Conservation (phyloP, 92 coral and sea anemone genomes). For the Isaurus tuberculatus region DNA sequence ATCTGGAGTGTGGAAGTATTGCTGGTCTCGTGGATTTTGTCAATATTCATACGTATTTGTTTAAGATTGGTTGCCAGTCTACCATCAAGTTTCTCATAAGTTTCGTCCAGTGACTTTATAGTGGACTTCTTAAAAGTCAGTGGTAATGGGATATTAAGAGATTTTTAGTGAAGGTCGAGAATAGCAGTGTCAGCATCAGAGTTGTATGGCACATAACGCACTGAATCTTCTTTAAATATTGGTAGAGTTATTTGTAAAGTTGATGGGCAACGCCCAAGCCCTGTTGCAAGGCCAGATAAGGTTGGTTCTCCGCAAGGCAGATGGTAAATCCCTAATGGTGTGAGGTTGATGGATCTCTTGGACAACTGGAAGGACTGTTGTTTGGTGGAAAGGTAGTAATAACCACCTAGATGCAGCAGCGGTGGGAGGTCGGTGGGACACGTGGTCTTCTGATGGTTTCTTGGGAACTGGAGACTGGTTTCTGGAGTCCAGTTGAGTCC, state of each 20-base stretch:
- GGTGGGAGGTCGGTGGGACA: not conserved
- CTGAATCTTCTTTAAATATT: not conserved
- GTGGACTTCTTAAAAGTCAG: constrained; percentile 17
- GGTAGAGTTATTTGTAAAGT: constrained; percentile 8
- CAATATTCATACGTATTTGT: constrained; percentile 1
- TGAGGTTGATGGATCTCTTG: not conserved
- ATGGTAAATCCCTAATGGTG: not conserved
- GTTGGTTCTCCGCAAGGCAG: not conserved
- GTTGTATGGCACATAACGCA: not conserved
- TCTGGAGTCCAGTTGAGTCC: constrained; percentile 46
- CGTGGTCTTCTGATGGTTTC: constrained; percentile 5
- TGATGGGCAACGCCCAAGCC: not conserved
- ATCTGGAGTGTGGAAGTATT: constrained; percentile 21
- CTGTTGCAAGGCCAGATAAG: constrained; percentile 1
- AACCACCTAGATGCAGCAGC: not conserved
- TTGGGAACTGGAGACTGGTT: not conserved
- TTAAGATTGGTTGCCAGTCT: not conserved
- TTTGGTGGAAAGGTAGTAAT: constrained; percentile 20
- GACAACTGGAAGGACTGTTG: constrained; percentile 4
- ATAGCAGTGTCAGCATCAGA: not conserved
- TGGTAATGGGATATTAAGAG: constrained; percentile 12
- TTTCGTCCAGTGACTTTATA: not conserved
- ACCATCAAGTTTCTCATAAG: constrained; percentile 21
- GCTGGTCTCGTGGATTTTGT: constrained; percentile 37
- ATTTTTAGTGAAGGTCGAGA: not conserved